Evolutionary conservation across 1,140 invertebrate species (phyloP).

Genomic region (Mamestra configurata): DNA sequence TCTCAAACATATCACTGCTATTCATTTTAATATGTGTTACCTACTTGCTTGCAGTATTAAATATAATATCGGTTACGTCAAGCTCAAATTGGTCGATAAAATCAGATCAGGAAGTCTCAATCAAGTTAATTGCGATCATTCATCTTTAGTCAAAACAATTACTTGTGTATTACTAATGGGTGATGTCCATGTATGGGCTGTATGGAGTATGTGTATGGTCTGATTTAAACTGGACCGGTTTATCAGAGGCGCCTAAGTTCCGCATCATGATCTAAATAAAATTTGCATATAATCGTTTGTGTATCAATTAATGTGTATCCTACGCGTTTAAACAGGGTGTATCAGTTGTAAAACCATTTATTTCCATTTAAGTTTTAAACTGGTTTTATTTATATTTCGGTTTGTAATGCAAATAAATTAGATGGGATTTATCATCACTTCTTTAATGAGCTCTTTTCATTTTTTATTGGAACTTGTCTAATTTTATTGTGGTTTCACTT

Average conservation of each 20-base stretch:
- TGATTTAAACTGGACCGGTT: slow-evolving; percentile 66
- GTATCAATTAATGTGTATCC: slow-evolving; percentile 5
- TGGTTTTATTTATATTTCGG: neutral
- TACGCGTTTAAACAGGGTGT: neutral
- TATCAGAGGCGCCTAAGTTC: slow-evolving; percentile 56
- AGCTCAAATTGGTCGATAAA: slow-evolving; percentile 1
- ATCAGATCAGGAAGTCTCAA: slow-evolving; percentile 50
- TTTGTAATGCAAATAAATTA: too few species aligned
- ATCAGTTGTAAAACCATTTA: neutral
- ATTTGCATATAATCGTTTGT: slow-evolving; percentile 62
- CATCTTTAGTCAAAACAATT: slow-evolving; percentile 60
- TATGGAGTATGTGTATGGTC: slow-evolving; percentile 23
- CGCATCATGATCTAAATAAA: slow-evolving; percentile 59
- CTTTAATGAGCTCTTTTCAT: too few species aligned
- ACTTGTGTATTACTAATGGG: slow-evolving; percentile 51
- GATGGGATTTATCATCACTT: too few species aligned
- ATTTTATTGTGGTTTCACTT: too few species aligned
- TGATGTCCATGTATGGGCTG: slow-evolving; percentile 54
- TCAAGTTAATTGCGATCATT: slow-evolving; percentile 46
- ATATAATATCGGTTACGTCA: slow-evolving; percentile 9
- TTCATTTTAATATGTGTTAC: neutral
- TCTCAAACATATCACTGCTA: neutral
- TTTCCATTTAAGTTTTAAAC: neutral
- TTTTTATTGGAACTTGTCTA: too few species aligned
- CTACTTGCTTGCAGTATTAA: neutral